phyloP scores from a whole-genome alignment of 2,113 vertebrate genomes.

The Eulacestoma nigropectus region DNA sequence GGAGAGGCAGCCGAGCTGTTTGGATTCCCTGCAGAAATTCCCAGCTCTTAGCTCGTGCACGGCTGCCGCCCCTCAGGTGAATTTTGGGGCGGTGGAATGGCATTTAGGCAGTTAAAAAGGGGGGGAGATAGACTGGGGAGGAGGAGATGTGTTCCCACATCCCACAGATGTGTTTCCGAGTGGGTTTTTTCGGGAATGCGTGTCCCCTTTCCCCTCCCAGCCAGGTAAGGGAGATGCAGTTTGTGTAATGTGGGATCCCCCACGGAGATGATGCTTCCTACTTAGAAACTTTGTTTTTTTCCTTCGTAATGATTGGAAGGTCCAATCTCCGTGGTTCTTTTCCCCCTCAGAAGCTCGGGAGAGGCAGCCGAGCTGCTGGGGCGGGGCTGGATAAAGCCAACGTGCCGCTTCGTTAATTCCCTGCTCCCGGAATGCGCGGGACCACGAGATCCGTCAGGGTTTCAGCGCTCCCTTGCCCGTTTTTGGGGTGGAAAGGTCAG shows the following conservation, averaged over 20 bases:
- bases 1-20: too few species aligned
- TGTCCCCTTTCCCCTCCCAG: neutral
- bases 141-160: neutral
- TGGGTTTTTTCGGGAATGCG: neutral
- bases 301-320: neutral
- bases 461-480: neutral
- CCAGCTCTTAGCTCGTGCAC: too few species aligned
- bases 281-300: neutral
- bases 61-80: too few species aligned
- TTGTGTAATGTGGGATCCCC: fast-evolving
- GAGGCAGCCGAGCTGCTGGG: neutral
- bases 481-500: neutral
- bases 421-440: fast-evolving
- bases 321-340: neutral
- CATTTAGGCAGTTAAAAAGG: too few species aligned
- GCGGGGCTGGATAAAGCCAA: neutral
- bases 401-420: fast-evolving
- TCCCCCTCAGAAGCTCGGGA: neutral
- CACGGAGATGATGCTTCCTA: neutral
- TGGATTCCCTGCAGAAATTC: too few species aligned
- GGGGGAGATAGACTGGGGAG: too few species aligned
- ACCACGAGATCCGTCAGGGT: too few species aligned
- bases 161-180: neutral
- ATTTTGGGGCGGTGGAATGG: too few species aligned
- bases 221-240: too few species aligned